Conservation (phyloP, 2,888 invertebrate genomes). For the Pemphredon lugubris region DNA sequence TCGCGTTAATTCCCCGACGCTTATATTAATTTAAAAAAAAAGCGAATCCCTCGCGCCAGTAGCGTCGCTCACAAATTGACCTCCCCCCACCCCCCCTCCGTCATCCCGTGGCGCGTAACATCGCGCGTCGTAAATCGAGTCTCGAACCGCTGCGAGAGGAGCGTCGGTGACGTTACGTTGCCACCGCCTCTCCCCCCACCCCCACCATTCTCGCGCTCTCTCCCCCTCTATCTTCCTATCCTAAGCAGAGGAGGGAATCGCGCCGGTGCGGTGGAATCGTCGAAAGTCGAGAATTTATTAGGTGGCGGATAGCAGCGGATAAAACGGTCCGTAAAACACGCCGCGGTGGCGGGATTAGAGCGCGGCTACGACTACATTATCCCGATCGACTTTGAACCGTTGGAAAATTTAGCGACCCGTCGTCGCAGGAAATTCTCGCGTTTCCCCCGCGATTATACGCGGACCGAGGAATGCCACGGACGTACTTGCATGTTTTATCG, state of each 20-base stretch:
- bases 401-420: slow-evolving; percentile 17
- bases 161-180: slow-evolving; percentile 24
- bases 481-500: too few relatives aligned
- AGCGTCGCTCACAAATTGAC: slow-evolving; percentile 32
- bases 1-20: slow-evolving; percentile 18
- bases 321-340: slow-evolving; percentile 66
- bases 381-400: slow-evolving; percentile 34
- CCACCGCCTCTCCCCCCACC: slow-evolving; percentile 12
- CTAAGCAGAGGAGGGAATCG: slow-evolving; percentile 24
- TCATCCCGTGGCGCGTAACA: slow-evolving; percentile 7
- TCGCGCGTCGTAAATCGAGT: slow-evolving; percentile 42
- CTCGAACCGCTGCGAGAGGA: slow-evolving; percentile 18
- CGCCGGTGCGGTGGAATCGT: slow-evolving; percentile 18
- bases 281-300: slow-evolving; percentile 65
- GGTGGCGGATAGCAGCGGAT: slow-evolving; percentile 63
- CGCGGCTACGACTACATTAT: slow-evolving; percentile 51
- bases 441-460: too few relatives aligned
- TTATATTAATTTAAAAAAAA: slow-evolving; percentile 36
- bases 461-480: too few relatives aligned
- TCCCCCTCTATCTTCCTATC: neutral
- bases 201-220: slow-evolving; percentile 1
- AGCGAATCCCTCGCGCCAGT: slow-evolving; percentile 8
- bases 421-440: neutral
- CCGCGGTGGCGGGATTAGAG: slow-evolving; percentile 59
- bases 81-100: too few relatives aligned